These are phyloP conservation scores for Periphyllus acericola DNA, from an alignment of 2,888 invertebrate species.

Conservation along the genomic window DNA sequence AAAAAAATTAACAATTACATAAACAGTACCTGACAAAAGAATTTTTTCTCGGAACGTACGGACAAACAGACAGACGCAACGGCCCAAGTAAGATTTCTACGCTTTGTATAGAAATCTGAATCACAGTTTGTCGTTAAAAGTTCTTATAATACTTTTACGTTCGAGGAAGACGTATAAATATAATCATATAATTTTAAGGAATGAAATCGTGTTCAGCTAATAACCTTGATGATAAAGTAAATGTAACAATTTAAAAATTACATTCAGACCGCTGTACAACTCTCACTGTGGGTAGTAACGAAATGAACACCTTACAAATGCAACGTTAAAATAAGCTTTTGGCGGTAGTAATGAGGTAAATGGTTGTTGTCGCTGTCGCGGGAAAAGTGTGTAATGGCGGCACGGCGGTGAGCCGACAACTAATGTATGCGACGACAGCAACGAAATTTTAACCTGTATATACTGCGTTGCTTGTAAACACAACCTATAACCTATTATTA, in stretches of 20 bases:
- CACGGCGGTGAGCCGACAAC: neutral
- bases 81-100: neutral
- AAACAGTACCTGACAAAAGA: neutral
- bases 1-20: neutral
- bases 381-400: neutral
- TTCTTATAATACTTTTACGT: neutral
- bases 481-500: no score
- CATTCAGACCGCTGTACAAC: neutral
- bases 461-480: neutral
- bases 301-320: neutral
- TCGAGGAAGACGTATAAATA: neutral
- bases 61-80: neutral
- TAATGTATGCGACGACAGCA: constrained; percentile 19
- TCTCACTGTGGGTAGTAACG: neutral
- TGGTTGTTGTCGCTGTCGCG: neutral
- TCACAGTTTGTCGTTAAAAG: neutral
- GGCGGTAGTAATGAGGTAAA: neutral
- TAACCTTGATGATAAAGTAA: neutral
- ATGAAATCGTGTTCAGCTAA: neutral
- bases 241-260: neutral
- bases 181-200: neutral
- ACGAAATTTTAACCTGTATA: neutral
- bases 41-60: neutral
- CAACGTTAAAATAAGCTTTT: neutral
- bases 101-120: neutral